Base-by-base conservation (phyloP, 1,140 invertebrate genomes). In the Drosophila nigromelanica region DNA sequence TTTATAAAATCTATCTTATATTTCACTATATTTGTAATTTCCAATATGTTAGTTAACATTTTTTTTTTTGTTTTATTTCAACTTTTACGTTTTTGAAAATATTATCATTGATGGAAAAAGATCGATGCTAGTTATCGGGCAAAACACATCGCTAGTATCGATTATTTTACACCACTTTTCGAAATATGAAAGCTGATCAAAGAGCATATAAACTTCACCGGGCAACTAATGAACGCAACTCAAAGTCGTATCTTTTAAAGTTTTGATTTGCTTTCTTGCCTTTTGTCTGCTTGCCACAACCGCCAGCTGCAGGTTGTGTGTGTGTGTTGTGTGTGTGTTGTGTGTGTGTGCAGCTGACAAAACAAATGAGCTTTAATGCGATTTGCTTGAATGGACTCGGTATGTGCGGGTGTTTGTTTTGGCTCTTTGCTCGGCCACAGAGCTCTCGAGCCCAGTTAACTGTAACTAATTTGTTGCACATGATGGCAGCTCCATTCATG, bases 301-400 rank as follows among this genome's bases (percentile, higher is more conserved):
- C 24, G 12, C 39, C 12, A 11, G 27, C 40, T 24, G 58, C 59
- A 61, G 15, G 10, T 24, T 12, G 33, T 15, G 7, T 45, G 14
- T 30, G 27, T 11, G n/a, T 33, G 30, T 33, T 33, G 15, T 15
- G 4, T 5, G 40, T n/a, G 12, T 45, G 14, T 33, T 55, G 42
- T 12, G 12, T 45, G 14, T 33, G 27, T 11, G n/a, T 85, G 72
- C 90, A 91, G 85, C 89, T 91, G 90, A 76, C 86, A 91, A 76
- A 91, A 91, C 90, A 91, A 91, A 91, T 91, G 80, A 89, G 80
- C 78, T 83, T 75, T 90, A 86, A 91, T 91, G 80, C 80, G 85
- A 79, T 90, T 76, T 77, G 90, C 69, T 80, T 78, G 75, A 90
- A 85, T 81, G 80, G 73, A 78, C 67, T 60, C 42, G 33, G 48